Evolutionary conservation across 2,113 vertebrate genomes (phyloP), one percentile per base, ranked within the genome.

Genomic region (Poeciliopsis retropinna): DNA sequence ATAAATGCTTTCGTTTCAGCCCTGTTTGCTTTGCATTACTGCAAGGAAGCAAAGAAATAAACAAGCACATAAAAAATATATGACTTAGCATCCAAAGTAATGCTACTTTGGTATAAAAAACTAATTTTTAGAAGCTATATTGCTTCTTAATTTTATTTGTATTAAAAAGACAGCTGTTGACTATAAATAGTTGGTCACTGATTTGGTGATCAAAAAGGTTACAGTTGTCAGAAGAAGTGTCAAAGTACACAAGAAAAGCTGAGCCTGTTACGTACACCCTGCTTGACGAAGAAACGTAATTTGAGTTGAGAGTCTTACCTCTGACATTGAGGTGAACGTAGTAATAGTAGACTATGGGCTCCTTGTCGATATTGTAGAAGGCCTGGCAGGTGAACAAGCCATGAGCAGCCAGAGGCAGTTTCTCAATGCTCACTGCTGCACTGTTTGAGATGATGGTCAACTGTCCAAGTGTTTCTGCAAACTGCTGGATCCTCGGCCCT

Each of bases 301-400:
- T 51, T 29, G 62, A 62, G 19, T 9, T 11, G 30, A 15, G 17
- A 29, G 54, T 87, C 92, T 96, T 83, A 98, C 96, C 96, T 83
- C 96, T 90, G 60, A 97, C 95, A 0, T 81, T 85, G 69, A 97
- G 94, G 3, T 92, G 87, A 27, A 96, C 62, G 12, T 95, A 94
- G 31, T 94, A 93, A n/a, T 95, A 96, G 81, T 89, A 78, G 0
- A 95, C 67, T 0, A 79, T 94, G 28, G 95, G 93, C 41, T 92
- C 93, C 0, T 81, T 73, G 0, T 54, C 51, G 5, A 94, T 89
- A 0, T 90, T 88, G 5, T 95, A 96, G 71, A 97, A 89, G 28
- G 94, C 95, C 92, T 98, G 96, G 92, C 97, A 98, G 70, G 96
- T 95, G 93, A 95, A 98, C 11, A 94, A 91, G 9, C 97, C 97